A percentile compares a stretch with the other conserved stretches of the same genome.
Evolutionary conservation across 2,888 invertebrate genomes (phyloP).

Genomic region (Rhimphoctona megacephalus): DNA sequence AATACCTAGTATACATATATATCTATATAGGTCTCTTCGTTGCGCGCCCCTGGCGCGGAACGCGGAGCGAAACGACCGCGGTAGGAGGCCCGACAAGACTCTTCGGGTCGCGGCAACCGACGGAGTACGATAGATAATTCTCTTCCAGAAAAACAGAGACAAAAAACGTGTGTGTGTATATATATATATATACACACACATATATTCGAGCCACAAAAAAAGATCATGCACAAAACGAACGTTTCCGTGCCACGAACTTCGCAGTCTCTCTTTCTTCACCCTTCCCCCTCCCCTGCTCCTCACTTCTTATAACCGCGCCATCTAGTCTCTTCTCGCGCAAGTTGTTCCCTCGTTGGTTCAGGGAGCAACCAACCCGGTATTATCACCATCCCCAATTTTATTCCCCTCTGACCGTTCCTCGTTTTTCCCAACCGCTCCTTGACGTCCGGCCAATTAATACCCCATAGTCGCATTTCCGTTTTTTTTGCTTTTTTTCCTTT

Average conservation of each 20-base stretch:
- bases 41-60: conserved; percentile 66
- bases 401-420: conserved; percentile 32
- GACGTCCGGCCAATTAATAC: conserved; percentile 83
- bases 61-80: conserved; percentile 65
- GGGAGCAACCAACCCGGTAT: conserved; percentile 56
- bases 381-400: conserved; percentile 61
- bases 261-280: conserved; percentile 72
- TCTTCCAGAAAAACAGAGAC: conserved; percentile 58
- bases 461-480: conserved; percentile 69
- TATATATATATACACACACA: conserved; percentile 51
- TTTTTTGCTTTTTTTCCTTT: conserved; percentile 44
- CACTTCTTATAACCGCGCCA: not conserved
- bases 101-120: conserved; percentile 68
- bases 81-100: conserved; percentile 67
- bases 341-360: conserved; percentile 51
- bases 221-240: conserved; percentile 78
- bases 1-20: conserved; percentile 70
- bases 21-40: conserved; percentile 51
- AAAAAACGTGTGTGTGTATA: conserved; percentile 49
- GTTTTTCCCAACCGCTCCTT: conserved; percentile 40
- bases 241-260: conserved; percentile 81
- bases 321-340: conserved; percentile 35
- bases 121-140: conserved; percentile 65
- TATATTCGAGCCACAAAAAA: conserved; percentile 67
- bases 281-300: not conserved